Evolutionary conservation across 2,888 invertebrate species (phyloP), one percentile per base, ranked within the genome.

Genomic region (Periphyllus acericola): DNA sequence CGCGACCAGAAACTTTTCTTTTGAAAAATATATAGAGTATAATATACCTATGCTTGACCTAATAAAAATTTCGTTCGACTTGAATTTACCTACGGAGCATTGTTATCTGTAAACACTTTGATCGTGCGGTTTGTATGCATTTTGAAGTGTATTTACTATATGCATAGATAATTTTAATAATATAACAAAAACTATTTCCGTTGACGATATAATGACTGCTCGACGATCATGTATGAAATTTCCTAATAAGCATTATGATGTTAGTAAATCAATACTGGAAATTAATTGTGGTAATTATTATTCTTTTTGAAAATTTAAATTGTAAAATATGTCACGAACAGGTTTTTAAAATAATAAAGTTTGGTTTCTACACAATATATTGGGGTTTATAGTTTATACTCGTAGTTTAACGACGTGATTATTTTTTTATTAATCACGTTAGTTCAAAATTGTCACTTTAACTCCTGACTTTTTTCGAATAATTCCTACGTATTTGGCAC

Each of bases 1-100:
- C 21, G 79, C 25, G 79, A 79, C 34, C 32, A 55, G 34, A 79
- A 55, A 32, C 34, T 71, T 71, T 71, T 60, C 60, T 25, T 60
- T 60, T 25, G 21, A 60, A 25, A 60, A 60, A 21, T 21, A 60
- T 60, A 46, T 21, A 60, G 21, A 46, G 14, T 46, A 46, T 5
- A 36, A 17, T 21, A 60, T 60, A 3, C 21, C 21, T 60, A 60
- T 60, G 21, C 21, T 60, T 60, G 3, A 60, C 21, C 3, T 21
- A 60, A 3, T 32, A 71, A 71, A 71, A 71, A 32, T 71, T 32
- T 71, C 17, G 32, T 71, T 71, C 4, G 32, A 71, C 6, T 60
- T 21, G 25, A 60, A 60, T 60, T 21, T 25, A 60, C 25, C 60
- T 21, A 14, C 46, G 14, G 46, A 2, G 46, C 46, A 46, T 46